A percentile compares a stretch with the other conserved stretches of the same genome.
Evolutionary conservation across 2,888 invertebrate species (phyloP).

Genomic region (Drosophila siamana): DNA sequence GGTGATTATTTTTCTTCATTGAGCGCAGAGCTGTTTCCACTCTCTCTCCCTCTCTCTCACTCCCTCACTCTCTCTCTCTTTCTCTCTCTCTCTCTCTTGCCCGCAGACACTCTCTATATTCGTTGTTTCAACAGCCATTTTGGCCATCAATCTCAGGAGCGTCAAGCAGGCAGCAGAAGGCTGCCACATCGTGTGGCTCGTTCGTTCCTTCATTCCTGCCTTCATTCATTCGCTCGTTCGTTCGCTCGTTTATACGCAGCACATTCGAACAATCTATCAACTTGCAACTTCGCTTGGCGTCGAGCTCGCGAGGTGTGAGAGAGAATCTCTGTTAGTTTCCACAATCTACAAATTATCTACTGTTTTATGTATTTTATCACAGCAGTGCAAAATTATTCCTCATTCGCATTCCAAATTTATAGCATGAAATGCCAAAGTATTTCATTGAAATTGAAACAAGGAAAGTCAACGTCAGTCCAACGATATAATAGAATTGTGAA

Average conservation of each 20-base stretch:
- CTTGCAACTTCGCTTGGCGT: slow-evolving; percentile 46
- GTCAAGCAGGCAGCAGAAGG: slow-evolving; percentile 58
- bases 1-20: slow-evolving; percentile 85
- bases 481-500: too few relatives aligned
- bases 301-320: slow-evolving; percentile 19
- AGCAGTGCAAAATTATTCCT: background rate
- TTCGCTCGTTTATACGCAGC: slow-evolving; percentile 62
- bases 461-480: too few relatives aligned
- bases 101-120: slow-evolving; percentile 20
- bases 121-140: slow-evolving; percentile 79
- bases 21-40: slow-evolving; percentile 63
- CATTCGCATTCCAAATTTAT: background rate
- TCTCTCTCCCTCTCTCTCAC: slow-evolving; percentile 16
- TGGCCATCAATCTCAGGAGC: slow-evolving; percentile 73
- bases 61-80: slow-evolving; percentile 5
- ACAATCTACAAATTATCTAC: slow-evolving; percentile 3
- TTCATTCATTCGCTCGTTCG: slow-evolving; percentile 42
- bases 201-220: slow-evolving; percentile 52
- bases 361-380: background rate
- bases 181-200: slow-evolving; percentile 40
- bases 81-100: slow-evolving; percentile 6
- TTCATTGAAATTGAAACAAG: too few relatives aligned
- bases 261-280: slow-evolving; percentile 76
- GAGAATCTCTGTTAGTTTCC: slow-evolving; percentile 34
- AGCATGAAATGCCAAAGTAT: too few relatives aligned